Evolutionary conservation across 1,140 invertebrate species (phyloP).

Genomic region (Nomia melanderi): DNA sequence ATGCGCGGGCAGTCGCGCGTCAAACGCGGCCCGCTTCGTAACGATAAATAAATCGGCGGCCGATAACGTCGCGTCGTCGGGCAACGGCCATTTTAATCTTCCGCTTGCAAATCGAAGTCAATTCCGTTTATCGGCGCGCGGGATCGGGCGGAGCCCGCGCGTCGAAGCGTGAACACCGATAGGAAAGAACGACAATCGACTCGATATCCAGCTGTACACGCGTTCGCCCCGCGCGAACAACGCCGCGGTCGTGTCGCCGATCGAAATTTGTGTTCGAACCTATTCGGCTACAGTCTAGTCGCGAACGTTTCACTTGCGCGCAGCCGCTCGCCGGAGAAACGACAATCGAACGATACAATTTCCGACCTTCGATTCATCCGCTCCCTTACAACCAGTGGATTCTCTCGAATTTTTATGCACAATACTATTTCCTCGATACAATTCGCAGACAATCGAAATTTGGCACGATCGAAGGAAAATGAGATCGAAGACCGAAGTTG

Average conservation of each 20-base stretch:
- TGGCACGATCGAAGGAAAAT: too few relatives aligned
- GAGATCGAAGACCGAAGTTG: too few relatives aligned
- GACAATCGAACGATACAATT: too few relatives aligned
- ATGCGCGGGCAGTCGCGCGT: too few relatives aligned
- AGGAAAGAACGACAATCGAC: conserved; percentile 19
- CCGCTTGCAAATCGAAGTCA: conserved; percentile 23
- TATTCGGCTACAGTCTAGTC: too few relatives aligned
- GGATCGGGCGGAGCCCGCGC: neutral
- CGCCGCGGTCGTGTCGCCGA: neutral
- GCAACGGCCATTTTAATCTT: conserved; percentile 18
- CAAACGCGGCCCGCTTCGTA: neutral
- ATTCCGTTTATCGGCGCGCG: conserved; percentile 27
- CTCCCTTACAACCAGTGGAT: too few relatives aligned
- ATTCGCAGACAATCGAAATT: too few relatives aligned
- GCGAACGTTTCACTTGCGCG: too few relatives aligned
- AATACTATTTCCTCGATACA: too few relatives aligned
- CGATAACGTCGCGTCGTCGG: conserved; percentile 2
- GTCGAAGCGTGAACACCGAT: conserved; percentile 19
- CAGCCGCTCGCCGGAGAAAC: too few relatives aligned
- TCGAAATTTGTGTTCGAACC: conserved; percentile 4
- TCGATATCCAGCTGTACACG: neutral
- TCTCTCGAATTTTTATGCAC: too few relatives aligned
- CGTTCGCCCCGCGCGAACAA: neutral
- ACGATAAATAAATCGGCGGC: conserved; percentile 17
- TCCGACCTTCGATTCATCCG: too few relatives aligned